Percentiles rank a stretch among this genome's conserved stretches.
Conservation (phyloP, 2,888 invertebrate species). For the Philereme vetulata region DNA sequence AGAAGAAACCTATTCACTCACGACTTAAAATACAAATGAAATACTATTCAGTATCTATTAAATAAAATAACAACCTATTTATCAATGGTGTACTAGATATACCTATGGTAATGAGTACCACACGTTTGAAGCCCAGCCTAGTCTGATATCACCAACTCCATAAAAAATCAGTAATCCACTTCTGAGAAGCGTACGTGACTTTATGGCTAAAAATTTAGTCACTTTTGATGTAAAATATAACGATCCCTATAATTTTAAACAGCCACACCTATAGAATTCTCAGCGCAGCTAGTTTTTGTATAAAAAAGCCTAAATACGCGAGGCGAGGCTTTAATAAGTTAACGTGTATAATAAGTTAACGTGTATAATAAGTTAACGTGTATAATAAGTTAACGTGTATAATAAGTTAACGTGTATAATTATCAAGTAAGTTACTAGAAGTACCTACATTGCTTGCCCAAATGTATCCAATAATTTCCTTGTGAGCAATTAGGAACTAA, state of each 20-base stretch:
- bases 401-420: conserved; percentile 24
- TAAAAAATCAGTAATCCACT: conserved; percentile 9
- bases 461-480: conserved; percentile 13
- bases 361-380: too few relatives aligned
- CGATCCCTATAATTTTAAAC: conserved; percentile 13
- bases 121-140: conserved; percentile 1
- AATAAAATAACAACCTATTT: too few relatives aligned
- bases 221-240: conserved; percentile 22
- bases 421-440: conserved; percentile 20
- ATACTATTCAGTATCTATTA: too few relatives aligned
- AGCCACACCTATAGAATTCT: conserved; percentile 31
- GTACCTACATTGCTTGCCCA: conserved; percentile 13
- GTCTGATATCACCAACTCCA: conserved; percentile 11
- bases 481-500: conserved; percentile 18
- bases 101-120: background rate
- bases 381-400: conserved; percentile 13
- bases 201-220: conserved; percentile 21
- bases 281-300: conserved; percentile 21
- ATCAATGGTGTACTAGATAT: too few relatives aligned
- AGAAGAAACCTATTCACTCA: too few relatives aligned
- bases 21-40: too few relatives aligned
- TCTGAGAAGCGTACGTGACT: conserved; percentile 21
- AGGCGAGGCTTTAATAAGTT: conserved; percentile 19
- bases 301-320: conserved; percentile 5
- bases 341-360: background rate